Evolutionary conservation across 1,140 invertebrate species (phyloP).

Genomic region (Eumaeus atala): DNA sequence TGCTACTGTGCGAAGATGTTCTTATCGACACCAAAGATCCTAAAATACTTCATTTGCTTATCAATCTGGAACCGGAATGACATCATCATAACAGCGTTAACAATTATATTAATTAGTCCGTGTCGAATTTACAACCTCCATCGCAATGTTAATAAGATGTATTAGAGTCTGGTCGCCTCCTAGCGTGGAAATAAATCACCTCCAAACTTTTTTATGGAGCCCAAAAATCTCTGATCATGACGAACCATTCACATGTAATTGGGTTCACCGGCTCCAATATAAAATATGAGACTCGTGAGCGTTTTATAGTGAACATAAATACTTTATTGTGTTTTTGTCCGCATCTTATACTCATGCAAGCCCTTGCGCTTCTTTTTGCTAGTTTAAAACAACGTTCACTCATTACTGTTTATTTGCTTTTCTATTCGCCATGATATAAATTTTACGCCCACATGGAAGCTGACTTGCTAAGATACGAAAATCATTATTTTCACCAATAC

Average conservation of each 20-base stretch:
- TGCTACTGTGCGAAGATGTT: too few relatives aligned
- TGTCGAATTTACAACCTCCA: constrained; percentile 52
- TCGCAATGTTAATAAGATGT: constrained; percentile 54
- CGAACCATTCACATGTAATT: constrained; percentile 71
- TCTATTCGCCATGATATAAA: constrained; percentile 4
- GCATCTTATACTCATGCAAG: constrained; percentile 31
- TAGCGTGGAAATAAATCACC: constrained; percentile 60
- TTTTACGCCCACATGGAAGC: too few relatives aligned
- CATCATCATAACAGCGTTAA: too few relatives aligned
- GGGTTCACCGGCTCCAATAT: constrained; percentile 62
- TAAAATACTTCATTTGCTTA: too few relatives aligned
- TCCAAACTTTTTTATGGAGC: constrained; percentile 57
- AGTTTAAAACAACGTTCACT: constrained; percentile 12
- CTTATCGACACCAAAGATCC: too few relatives aligned
- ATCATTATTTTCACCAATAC: too few relatives aligned
- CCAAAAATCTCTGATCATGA: constrained; percentile 68
- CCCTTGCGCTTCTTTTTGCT: constrained; percentile 24
- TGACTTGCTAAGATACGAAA: too few relatives aligned
- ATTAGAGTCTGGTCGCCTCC: constrained; percentile 47
- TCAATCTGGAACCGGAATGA: too few relatives aligned
- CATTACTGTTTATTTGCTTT: constrained; percentile 12
- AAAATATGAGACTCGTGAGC: constrained; percentile 64
- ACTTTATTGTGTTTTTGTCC: constrained; percentile 67
- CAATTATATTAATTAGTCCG: too few relatives aligned
- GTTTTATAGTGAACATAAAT: constrained; percentile 71